These are phyloP conservation scores for Pollenia amentaria DNA, from an alignment of 2,888 invertebrate species.

Conservation along the genomic window DNA sequence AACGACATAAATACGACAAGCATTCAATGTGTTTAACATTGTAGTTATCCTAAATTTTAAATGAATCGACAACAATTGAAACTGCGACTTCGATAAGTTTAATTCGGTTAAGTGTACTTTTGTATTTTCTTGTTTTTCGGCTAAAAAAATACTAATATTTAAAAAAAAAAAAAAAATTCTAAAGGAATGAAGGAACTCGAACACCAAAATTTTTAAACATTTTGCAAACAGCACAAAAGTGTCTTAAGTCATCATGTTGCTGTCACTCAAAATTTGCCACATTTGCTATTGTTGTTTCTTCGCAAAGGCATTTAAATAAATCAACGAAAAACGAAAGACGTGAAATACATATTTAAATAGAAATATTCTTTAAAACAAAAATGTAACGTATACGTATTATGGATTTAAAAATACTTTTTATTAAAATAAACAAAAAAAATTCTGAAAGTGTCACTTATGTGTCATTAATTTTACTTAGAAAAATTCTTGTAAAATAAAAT, in stretches of 20 bases:
- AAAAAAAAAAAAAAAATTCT: not conserved
- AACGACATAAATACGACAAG: too few species aligned
- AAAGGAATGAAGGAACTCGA: conserved; percentile 3
- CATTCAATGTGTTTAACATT: too few species aligned
- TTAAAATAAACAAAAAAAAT: conserved; percentile 17
- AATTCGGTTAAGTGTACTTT: conserved; percentile 15
- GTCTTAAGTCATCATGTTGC: conserved; percentile 68
- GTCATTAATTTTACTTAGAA: conserved; percentile 52
- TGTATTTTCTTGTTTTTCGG: not conserved
- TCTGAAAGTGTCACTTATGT: conserved; percentile 33
- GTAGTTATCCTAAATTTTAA: too few species aligned
- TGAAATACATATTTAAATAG: conserved; percentile 12
- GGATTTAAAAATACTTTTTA: conserved; percentile 16
- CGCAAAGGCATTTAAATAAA: conserved; percentile 59
- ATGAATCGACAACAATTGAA: too few species aligned
- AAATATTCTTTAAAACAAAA: not conserved
- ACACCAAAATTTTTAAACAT: conserved; percentile 43
- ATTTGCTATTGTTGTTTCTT: conserved; percentile 33
- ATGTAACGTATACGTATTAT: conserved; percentile 9
- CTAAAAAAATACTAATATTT: not conserved
- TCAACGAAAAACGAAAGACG: conserved; percentile 30
- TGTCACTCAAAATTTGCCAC: conserved; percentile 71
- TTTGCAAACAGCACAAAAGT: conserved; percentile 62
- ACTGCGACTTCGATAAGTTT: too few species aligned
- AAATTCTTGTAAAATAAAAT: conserved; percentile 8